Evolutionary conservation across 37 sponge, comb jelly and placozoan species (phyloP).

Genomic region (Cladorhizidae sp.): DNA sequence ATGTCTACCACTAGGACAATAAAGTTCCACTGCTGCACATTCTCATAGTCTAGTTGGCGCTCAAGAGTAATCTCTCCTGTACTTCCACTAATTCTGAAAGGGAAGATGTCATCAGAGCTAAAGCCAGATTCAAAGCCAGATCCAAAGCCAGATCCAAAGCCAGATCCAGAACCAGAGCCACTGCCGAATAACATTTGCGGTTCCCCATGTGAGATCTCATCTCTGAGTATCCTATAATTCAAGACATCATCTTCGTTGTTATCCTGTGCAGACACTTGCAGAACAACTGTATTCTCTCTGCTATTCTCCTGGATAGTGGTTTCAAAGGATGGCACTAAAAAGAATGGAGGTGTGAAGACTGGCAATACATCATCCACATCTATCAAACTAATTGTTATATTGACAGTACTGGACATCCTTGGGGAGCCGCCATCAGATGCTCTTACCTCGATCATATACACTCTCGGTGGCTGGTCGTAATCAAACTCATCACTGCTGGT

Average conservation of each 20-base stretch:
- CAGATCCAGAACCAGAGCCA: too few relatives aligned
- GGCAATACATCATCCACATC: conserved; percentile 84
- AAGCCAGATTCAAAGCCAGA: neutral
- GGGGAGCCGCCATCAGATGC: conserved; percentile 14
- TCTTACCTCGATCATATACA: conserved; percentile 15
- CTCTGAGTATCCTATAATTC: neutral
- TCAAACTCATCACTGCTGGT: conserved; percentile 18
- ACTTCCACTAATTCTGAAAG: conserved; percentile 34
- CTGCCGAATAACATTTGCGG: too few relatives aligned
- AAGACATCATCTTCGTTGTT: conserved; percentile 9
- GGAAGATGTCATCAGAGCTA: conserved; percentile 1
- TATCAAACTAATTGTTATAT: conserved; percentile 23
- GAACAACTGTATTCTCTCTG: conserved; percentile 29
- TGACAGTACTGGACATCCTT: neutral
- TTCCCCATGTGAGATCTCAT: neutral
- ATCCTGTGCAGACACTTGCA: conserved; percentile 36
- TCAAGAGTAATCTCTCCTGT: conserved; percentile 69
- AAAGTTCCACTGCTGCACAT: conserved; percentile 27
- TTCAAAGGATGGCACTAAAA: conserved; percentile 2
- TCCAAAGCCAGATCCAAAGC: too few relatives aligned
- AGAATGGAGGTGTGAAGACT: conserved; percentile 47
- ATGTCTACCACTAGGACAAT: conserved; percentile 46
- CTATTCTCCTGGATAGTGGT: conserved; percentile 39
- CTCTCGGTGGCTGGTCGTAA: conserved; percentile 16
- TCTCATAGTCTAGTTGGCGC: conserved; percentile 45